A percentile compares a stretch with the other conserved stretches of the same genome.
These are phyloP conservation scores for Synanceia verrucosa DNA, from an alignment of 2,797 vertebrate species.

Conservation along the genomic window DNA sequence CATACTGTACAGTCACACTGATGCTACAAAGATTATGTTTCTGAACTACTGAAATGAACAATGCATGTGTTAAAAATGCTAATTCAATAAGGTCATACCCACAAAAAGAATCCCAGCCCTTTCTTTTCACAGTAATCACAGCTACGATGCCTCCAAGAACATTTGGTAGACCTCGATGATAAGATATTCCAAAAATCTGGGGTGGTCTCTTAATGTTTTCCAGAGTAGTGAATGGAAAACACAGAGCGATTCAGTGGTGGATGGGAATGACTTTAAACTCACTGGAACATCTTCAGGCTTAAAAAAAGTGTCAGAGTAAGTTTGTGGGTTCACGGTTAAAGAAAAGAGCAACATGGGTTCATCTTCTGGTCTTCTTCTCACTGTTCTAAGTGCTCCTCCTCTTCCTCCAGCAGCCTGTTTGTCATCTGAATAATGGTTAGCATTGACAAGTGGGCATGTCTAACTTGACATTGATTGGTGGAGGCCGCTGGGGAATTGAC, in stretches of 20 bases:
- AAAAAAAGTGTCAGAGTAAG: slow-evolving; percentile 14
- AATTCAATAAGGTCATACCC: not conserved
- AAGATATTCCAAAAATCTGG: slow-evolving; percentile 20
- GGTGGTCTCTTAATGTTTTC: slow-evolving; percentile 34
- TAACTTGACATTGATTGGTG: slow-evolving; percentile 59
- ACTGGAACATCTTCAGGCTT: not conserved
- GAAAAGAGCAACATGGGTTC: not conserved
- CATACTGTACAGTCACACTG: too few relatives aligned
- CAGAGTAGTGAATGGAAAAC: slow-evolving; percentile 41
- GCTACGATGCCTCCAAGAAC: slow-evolving; percentile 6
- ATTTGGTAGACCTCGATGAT: not conserved
- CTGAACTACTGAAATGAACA: not conserved
- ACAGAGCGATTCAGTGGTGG: slow-evolving; percentile 11
- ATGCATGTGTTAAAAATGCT: not conserved
- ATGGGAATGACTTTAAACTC: slow-evolving; percentile 33
- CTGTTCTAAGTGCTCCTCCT: not conserved
- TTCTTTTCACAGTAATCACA: not conserved
- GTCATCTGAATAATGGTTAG: slow-evolving; percentile 41
- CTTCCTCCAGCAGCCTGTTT: slow-evolving; percentile 16
- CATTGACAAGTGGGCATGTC: slow-evolving; percentile 63
- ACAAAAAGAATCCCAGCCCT: not conserved
- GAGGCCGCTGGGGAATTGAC: slow-evolving; percentile 25
- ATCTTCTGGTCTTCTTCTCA: slow-evolving; percentile 2
- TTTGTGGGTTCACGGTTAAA: slow-evolving; percentile 1
- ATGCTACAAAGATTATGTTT: not conserved